Conservation (phyloP, 2,888 invertebrate species). For the Drosophila flavopinicola region DNA sequence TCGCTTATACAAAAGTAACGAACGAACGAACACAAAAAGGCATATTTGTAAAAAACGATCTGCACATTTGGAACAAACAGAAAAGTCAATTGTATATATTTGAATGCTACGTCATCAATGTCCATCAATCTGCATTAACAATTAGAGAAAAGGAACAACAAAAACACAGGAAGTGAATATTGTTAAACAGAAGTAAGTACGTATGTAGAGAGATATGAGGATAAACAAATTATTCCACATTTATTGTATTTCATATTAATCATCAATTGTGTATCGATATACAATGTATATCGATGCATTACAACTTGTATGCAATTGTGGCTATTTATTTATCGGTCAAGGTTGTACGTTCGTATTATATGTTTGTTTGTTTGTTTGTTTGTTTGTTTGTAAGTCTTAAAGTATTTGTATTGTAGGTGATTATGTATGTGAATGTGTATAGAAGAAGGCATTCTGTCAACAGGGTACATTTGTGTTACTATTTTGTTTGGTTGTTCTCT, state of each 20-base stretch:
- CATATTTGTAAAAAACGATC: slow-evolving; percentile 40
- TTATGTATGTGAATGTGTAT: slow-evolving; percentile 65
- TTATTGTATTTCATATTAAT: slow-evolving; percentile 2
- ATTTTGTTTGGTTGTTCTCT: slow-evolving; percentile 13
- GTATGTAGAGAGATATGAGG: slow-evolving; percentile 16
- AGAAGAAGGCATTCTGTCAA: slow-evolving; percentile 81
- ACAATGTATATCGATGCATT: slow-evolving; percentile 1
- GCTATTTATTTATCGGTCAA: slow-evolving; percentile 47
- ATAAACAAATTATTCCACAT: slow-evolving; percentile 39
- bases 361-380: neutral
- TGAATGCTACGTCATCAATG: slow-evolving; percentile 35
- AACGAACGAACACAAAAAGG: slow-evolving; percentile 61
- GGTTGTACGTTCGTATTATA: slow-evolving; percentile 22
- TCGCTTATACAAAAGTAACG: slow-evolving; percentile 68
- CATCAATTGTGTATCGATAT: slow-evolving; percentile 14
- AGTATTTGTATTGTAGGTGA: slow-evolving; percentile 76
- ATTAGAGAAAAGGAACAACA: slow-evolving; percentile 18
- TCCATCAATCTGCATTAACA: slow-evolving; percentile 33
- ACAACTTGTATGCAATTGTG: slow-evolving; percentile 5
- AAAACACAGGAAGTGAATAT: slow-evolving; percentile 21
- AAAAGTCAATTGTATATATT: slow-evolving; percentile 54
- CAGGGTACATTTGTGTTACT: slow-evolving; percentile 73
- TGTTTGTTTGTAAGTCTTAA: slow-evolving; percentile 57
- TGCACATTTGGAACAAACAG: slow-evolving; percentile 32
- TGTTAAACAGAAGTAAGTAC: slow-evolving; percentile 28